A percentile compares a stretch with the other conserved stretches of the same genome.
Conservation (phyloP, 2,888 invertebrate genomes). For the Steinernema carpocapsae region DNA sequence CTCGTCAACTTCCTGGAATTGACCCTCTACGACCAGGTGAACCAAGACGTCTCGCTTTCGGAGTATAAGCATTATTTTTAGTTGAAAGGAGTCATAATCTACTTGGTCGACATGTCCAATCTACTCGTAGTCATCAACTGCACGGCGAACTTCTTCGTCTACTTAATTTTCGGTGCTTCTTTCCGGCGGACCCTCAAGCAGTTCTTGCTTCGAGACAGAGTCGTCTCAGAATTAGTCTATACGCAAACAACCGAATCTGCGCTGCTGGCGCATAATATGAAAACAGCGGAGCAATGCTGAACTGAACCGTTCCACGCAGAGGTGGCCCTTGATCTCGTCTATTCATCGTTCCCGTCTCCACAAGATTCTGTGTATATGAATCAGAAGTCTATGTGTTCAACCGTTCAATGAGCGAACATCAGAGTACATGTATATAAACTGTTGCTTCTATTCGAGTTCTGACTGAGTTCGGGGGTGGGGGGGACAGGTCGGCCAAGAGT, state of each 20-base stretch:
- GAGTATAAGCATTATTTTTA: constrained; percentile 27
- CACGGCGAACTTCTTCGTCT: constrained; percentile 67
- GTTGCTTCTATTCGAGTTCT: constrained; percentile 17
- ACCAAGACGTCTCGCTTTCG: background rate
- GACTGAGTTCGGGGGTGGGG: background rate
- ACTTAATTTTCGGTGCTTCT: constrained; percentile 61
- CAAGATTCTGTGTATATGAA: background rate
- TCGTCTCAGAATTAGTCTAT: constrained; percentile 33
- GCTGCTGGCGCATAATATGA: constrained; percentile 28
- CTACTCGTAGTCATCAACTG: constrained; percentile 66
- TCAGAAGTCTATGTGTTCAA: background rate
- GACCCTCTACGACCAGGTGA: constrained; percentile 61
- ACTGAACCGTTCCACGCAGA: background rate
- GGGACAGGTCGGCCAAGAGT: no score
- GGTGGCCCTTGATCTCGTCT: background rate
- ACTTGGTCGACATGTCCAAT: constrained; percentile 67
- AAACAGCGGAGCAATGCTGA: constrained; percentile 28
- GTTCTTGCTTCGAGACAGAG: constrained; percentile 25
- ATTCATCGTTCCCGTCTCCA: background rate
- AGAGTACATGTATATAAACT: constrained; percentile 21
- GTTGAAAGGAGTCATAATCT: constrained; percentile 57
- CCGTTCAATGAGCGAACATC: background rate
- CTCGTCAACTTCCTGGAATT: constrained; percentile 67
- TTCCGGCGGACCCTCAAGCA: constrained; percentile 58
- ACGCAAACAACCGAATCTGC: constrained; percentile 29